Evolutionary conservation across 2,797 vertebrate genomes (phyloP).

Genomic region (Emys orbicularis): DNA sequence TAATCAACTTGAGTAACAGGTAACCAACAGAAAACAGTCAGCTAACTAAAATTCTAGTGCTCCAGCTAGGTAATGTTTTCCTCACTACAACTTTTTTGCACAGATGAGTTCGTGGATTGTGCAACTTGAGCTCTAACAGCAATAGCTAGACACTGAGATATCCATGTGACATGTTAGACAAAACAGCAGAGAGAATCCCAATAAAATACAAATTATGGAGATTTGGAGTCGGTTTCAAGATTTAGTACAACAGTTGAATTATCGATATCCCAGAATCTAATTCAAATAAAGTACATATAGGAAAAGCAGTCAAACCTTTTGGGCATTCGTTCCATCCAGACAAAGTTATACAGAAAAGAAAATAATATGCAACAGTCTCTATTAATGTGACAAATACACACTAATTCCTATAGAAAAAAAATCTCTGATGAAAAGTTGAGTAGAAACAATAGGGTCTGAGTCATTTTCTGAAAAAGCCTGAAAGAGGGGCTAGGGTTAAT

Average conservation of each 20-base stretch:
- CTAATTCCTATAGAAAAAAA: background rate
- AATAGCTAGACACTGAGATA: background rate
- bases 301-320: background rate
- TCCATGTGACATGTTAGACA: background rate
- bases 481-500: background rate
- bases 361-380: background rate
- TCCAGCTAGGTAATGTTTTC: background rate
- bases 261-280: background rate
- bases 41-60: background rate
- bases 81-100: background rate
- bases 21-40: background rate
- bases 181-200: background rate
- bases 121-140: background rate
- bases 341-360: background rate
- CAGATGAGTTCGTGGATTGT: background rate
- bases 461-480: background rate
- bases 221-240: background rate
- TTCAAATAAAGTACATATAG: accelerated
- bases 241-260: background rate
- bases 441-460: background rate
- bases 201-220: background rate
- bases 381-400: background rate
- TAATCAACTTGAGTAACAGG: background rate
- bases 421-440: accelerated
- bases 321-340: background rate